A percentile compares a stretch with the other conserved stretches of the same genome.
phyloP scores from a whole-genome alignment of 2,797 vertebrate genomes.

The Crypturellus tataupa region DNA sequence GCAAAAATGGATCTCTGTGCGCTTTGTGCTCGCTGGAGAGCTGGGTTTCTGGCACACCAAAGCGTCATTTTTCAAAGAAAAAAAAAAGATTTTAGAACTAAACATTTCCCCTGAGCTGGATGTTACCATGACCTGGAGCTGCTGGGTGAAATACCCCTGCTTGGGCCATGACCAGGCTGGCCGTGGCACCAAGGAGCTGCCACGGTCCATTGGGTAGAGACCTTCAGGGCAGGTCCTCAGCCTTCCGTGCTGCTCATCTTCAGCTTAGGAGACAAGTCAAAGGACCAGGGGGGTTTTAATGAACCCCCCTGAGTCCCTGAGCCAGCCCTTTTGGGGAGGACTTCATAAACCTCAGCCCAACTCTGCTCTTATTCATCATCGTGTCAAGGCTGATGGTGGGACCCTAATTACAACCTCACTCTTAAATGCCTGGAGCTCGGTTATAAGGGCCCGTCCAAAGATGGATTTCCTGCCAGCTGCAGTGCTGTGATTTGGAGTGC shows the following conservation, averaged over 20 bases:
- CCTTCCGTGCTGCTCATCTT: not conserved
- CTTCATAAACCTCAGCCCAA: not conserved
- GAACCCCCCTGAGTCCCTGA: not conserved
- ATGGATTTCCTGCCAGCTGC: conserved; percentile 20
- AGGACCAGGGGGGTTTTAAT: not conserved
- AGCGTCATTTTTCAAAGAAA: not conserved
- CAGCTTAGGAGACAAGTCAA: not conserved
- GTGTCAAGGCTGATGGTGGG: not conserved
- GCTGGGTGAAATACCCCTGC: no score
- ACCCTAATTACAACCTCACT: not conserved
- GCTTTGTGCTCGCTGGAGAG: not conserved
- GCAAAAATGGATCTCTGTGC: conserved; percentile 32
- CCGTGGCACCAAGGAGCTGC: not conserved
- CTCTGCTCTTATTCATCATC: not conserved
- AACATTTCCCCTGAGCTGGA: fast-evolving
- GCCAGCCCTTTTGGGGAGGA: not conserved
- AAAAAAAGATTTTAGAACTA: not conserved
- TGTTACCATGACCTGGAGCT: not conserved
- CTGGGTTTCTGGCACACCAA: not conserved
- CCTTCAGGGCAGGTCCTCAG: not conserved
- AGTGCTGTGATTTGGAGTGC: not conserved
- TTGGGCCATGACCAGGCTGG: not conserved
- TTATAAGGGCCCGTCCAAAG: not conserved
- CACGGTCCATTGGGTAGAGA: not conserved
- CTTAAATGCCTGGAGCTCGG: not conserved